These are phyloP conservation scores for Electrona antarctica DNA, from an alignment of 2,113 vertebrate genomes.

Conservation along the genomic window DNA sequence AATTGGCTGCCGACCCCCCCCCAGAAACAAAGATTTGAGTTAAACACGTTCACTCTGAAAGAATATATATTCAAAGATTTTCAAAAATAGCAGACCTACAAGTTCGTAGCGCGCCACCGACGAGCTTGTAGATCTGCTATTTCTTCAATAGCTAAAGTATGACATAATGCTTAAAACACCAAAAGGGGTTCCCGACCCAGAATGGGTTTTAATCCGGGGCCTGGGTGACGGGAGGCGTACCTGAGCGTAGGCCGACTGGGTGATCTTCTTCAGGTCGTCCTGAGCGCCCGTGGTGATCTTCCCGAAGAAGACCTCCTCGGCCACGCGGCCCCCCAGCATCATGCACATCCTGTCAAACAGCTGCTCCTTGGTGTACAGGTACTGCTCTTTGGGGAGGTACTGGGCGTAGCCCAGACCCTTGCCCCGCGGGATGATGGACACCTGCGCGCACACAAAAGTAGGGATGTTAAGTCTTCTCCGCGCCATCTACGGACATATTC, in stretches of 20 bases:
- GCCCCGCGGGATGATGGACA: conserved; percentile 91
- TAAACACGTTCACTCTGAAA: no score
- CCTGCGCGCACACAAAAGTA: conserved; percentile 64
- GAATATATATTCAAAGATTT: no score
- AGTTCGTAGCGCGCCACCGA: no score
- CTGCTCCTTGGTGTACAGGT: conserved; percentile 89
- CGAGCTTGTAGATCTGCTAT: no score
- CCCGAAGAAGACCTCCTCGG: conserved; percentile 88
- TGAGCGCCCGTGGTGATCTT: conserved; percentile 89
- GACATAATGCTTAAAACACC: no score
- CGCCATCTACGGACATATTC: no score
- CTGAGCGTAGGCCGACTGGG: conserved; percentile 91
- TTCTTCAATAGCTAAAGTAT: no score
- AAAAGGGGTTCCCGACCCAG: no score
- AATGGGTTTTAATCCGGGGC: no score
- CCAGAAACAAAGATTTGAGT: no score
- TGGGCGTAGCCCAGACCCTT: conserved; percentile 91
- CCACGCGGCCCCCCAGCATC: conserved; percentile 88
- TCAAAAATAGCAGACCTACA: no score
- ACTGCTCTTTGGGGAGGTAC: conserved; percentile 90
- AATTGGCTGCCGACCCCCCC: no score
- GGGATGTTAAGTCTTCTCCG: neutral
- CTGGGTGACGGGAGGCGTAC: conserved; percentile 62
- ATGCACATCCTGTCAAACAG: conserved; percentile 93
- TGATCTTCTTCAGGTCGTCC: conserved; percentile 89